Conservation (phyloP, 2,113 vertebrate genomes). For the Tetraodon nigroviridis region DNA sequence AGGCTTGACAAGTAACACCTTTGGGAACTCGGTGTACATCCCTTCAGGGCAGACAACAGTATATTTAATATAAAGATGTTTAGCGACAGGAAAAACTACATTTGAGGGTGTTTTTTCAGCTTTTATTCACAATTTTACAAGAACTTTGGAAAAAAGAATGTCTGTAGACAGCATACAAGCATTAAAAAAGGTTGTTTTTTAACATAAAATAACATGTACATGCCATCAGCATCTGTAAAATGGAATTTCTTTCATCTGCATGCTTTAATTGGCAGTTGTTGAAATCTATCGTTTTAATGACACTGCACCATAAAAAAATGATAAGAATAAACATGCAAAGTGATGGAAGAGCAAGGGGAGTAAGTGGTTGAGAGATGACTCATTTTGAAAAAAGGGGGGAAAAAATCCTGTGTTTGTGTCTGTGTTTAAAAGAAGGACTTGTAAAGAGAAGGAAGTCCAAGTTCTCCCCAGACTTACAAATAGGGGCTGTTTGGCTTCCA, state of each 20-base stretch:
- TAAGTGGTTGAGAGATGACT: slow-evolving; percentile 34
- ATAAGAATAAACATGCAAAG: slow-evolving; percentile 24
- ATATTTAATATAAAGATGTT: slow-evolving; percentile 26
- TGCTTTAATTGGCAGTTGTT: background rate
- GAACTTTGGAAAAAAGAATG: background rate
- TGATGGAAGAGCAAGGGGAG: slow-evolving; percentile 3
- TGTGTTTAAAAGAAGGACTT: slow-evolving; percentile 31
- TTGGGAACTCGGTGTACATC: slow-evolving; percentile 26
- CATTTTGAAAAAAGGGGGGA: slow-evolving; percentile 1
- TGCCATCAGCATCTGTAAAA: background rate
- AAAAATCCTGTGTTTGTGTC: slow-evolving; percentile 32
- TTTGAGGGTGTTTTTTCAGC: background rate
- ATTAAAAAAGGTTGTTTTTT: background rate
- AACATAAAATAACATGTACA: background rate
- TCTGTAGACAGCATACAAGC: background rate
- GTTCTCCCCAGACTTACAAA: slow-evolving; percentile 55
- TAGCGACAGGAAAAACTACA: slow-evolving; percentile 6
- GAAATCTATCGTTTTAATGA: background rate
- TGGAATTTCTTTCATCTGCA: background rate
- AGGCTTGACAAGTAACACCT: slow-evolving; percentile 43
- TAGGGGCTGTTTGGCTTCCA: slow-evolving; percentile 52
- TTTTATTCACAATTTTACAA: background rate
- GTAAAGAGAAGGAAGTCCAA: slow-evolving; percentile 55
- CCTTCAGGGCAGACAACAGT: slow-evolving; percentile 5
- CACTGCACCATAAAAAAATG: background rate